Conservation (phyloP, 1,140 invertebrate species). For the Drosophila varians region DNA sequence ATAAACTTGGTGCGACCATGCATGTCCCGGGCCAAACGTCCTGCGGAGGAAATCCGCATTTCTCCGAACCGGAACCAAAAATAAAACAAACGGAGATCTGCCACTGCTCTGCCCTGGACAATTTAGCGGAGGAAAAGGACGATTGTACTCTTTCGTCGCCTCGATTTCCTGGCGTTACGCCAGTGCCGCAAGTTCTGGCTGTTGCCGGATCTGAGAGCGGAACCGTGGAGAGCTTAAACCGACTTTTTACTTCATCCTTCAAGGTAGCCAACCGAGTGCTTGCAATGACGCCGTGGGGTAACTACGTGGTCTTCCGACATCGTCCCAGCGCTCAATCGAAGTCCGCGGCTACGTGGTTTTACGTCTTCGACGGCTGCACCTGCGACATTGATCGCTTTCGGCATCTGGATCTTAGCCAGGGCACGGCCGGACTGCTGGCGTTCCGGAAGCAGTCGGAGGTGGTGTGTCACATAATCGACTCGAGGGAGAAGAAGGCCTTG, state of each 20-base stretch:
- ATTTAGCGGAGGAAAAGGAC: not conserved
- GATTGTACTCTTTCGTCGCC: not conserved
- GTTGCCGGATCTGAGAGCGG: constrained; percentile 70
- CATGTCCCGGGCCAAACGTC: too few relatives aligned
- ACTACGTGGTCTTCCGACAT: constrained; percentile 69
- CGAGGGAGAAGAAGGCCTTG: constrained; percentile 32
- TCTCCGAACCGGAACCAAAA: not conserved
- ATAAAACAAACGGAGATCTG: too few relatives aligned
- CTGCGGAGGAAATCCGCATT: not conserved
- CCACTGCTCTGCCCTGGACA: not conserved
- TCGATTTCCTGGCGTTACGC: constrained; percentile 57
- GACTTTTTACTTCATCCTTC: constrained; percentile 53
- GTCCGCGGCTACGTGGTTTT: constrained; percentile 31
- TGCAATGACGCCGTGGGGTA: constrained; percentile 77
- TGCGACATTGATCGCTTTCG: constrained; percentile 71
- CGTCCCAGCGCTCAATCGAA: not conserved
- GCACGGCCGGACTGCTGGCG: constrained; percentile 61
- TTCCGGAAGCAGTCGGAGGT: constrained; percentile 39
- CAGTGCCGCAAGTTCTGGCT: constrained; percentile 52
- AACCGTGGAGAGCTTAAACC: constrained; percentile 52
- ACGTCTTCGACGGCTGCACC: constrained; percentile 66
- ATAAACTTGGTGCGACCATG: not conserved
- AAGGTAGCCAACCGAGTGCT: constrained; percentile 63
- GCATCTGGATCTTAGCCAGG: constrained; percentile 64
- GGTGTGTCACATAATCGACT: constrained; percentile 56